Conservation (phyloP, 2,888 invertebrate genomes). For the Conomelus anceps region DNA sequence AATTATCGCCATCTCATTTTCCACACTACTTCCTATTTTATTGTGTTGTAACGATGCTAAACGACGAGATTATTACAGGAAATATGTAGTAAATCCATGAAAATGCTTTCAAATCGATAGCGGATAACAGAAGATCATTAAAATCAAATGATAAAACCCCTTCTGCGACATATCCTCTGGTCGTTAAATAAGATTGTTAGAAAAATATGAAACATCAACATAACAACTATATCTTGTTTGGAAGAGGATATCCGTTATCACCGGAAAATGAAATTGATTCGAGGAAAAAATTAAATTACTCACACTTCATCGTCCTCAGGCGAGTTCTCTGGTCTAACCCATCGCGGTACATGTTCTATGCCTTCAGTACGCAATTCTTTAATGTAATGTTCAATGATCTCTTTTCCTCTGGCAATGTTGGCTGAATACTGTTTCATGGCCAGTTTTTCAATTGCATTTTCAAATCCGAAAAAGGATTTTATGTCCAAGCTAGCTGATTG, state of each 20-base stretch:
- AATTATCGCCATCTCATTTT: too few species aligned
- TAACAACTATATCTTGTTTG: not conserved
- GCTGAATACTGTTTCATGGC: constrained; percentile 92
- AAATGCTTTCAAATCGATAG: too few species aligned
- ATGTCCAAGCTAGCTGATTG: constrained; percentile 87
- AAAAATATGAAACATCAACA: not conserved
- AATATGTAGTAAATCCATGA: too few species aligned
- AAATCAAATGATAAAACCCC: too few species aligned
- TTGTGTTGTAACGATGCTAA: too few species aligned
- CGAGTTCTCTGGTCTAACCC: constrained; percentile 44
- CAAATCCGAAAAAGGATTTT: constrained; percentile 91
- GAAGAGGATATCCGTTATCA: not conserved
- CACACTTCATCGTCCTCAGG: constrained; percentile 7
- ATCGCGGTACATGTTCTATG: constrained; percentile 56
- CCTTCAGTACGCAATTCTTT: constrained; percentile 69
- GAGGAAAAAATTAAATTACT: not conserved
- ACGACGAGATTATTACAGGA: too few species aligned
- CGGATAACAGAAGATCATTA: too few species aligned
- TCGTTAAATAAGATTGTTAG: too few species aligned
- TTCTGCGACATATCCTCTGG: too few species aligned
- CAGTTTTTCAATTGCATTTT: constrained; percentile 88
- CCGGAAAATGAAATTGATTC: not conserved
- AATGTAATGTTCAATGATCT: constrained; percentile 87
- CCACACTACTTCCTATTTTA: too few species aligned
- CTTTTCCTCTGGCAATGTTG: constrained; percentile 81